Percentiles rank a stretch among this genome's conserved stretches.
Conservation (phyloP, 2,113 vertebrate species). For the Ramphastos sulfuratus region DNA sequence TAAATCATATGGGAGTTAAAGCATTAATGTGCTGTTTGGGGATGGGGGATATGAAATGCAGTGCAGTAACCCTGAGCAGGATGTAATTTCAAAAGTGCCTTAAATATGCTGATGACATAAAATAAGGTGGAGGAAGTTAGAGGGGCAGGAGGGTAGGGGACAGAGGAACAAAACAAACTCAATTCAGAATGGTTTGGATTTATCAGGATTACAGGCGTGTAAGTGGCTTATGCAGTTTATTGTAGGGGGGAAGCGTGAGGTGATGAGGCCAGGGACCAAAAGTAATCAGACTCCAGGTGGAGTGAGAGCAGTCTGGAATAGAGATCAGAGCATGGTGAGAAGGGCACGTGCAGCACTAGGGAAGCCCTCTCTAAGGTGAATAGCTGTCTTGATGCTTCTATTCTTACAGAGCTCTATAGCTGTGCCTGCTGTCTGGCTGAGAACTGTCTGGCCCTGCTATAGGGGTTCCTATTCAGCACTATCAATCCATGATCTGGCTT, state of each 20-base stretch:
- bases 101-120: conserved; percentile 10
- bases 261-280: background rate
- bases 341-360: background rate
- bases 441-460: background rate
- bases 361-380: background rate
- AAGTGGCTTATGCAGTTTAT: background rate
- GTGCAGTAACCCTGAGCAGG: background rate
- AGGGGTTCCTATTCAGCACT: background rate
- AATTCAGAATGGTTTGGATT: background rate
- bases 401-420: background rate
- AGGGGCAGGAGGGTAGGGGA: background rate
- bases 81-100: conserved; percentile 24
- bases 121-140: background rate
- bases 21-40: background rate
- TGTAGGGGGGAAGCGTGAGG: background rate
- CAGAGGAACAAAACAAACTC: background rate
- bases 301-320: background rate
- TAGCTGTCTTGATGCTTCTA: background rate
- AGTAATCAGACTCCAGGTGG: background rate
- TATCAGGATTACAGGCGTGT: background rate
- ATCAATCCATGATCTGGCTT: background rate
- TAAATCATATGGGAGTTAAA: conserved; percentile 44
- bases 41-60: background rate
- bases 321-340: background rate
- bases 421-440: background rate